These are phyloP conservation scores for Drosophila tropicalis DNA, from an alignment of 1,140 invertebrate genomes.

Conservation along the genomic window DNA sequence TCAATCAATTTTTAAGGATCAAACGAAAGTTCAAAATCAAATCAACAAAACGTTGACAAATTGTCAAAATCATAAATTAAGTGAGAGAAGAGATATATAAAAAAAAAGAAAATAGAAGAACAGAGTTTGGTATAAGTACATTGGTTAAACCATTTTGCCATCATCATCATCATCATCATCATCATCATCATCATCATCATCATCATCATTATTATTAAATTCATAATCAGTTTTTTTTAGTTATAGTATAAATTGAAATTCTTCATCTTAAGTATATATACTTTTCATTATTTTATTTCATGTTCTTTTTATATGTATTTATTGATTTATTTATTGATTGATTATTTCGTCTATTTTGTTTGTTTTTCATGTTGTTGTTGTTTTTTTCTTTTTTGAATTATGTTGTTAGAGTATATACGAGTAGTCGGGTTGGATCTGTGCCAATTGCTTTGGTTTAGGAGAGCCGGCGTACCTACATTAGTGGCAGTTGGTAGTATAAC, in stretches of 20 bases:
- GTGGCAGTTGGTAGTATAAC: not conserved
- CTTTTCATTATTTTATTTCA: conserved; percentile 13
- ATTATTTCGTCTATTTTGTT: conserved; percentile 19
- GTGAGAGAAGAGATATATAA: conserved; percentile 74
- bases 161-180: conserved; percentile 25
- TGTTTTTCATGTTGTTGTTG: conserved; percentile 4
- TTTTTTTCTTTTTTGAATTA: conserved; percentile 18
- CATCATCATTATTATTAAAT: no score
- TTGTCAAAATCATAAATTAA: conserved; percentile 35
- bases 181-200: conserved; percentile 21
- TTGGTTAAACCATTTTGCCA: conserved; percentile 52
- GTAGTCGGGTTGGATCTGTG: conserved; percentile 8
- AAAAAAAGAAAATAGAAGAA: conserved; percentile 74
- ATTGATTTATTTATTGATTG: conserved; percentile 23
- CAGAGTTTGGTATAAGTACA: conserved; percentile 74
- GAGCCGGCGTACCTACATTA: not conserved
- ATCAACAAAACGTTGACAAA: not conserved
- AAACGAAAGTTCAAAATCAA: no score
- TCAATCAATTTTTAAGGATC: conserved; percentile 3
- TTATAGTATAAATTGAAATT: conserved; percentile 33
- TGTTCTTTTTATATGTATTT: conserved; percentile 22
- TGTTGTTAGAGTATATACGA: not conserved
- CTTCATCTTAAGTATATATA: not conserved
- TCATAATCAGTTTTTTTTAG: no score
- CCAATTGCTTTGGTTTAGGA: conserved; percentile 2